These are phyloP conservation scores for Illadopsis cleaveri DNA, from an alignment of 2,113 vertebrate genomes.

Conservation along the genomic window DNA sequence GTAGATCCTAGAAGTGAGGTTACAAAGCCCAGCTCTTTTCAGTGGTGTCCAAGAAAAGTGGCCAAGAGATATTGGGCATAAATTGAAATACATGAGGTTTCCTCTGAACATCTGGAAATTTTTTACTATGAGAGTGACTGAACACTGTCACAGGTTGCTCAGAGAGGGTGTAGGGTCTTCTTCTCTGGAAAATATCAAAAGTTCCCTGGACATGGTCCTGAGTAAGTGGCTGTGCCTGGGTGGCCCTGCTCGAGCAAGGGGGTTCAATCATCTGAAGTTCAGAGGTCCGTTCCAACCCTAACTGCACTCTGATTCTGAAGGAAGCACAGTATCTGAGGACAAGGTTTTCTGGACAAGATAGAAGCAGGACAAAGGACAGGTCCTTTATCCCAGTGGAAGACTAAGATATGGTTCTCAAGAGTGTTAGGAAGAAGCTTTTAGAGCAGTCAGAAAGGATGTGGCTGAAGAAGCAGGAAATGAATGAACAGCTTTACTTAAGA, in stretches of 20 bases:
- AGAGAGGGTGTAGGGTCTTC: not conserved
- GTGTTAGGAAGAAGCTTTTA: not conserved
- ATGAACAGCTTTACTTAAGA: not conserved
- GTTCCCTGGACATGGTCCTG: not conserved
- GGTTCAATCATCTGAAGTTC: not conserved
- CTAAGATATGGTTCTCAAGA: not conserved
- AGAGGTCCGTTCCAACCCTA: not conserved
- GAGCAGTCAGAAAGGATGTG: not conserved
- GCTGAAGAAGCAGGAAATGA: not conserved
- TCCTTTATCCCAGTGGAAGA: not conserved
- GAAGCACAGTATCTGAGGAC: not conserved
- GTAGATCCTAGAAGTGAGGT: not conserved
- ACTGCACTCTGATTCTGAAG: not conserved
- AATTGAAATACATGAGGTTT: not conserved
- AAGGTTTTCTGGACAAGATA: not conserved
- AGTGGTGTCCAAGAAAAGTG: not conserved
- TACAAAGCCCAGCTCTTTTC: not conserved
- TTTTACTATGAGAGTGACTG: not conserved
- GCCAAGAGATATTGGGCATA: fast-evolving
- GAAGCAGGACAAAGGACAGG: not conserved
- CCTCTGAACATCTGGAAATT: not conserved
- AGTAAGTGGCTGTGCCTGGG: not conserved
- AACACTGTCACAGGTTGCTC: not conserved
- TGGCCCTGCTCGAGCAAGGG: not conserved
- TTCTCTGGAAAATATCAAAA: not conserved